phyloP scores from a whole-genome alignment of 2,113 vertebrate genomes.

The Caretta caretta region DNA sequence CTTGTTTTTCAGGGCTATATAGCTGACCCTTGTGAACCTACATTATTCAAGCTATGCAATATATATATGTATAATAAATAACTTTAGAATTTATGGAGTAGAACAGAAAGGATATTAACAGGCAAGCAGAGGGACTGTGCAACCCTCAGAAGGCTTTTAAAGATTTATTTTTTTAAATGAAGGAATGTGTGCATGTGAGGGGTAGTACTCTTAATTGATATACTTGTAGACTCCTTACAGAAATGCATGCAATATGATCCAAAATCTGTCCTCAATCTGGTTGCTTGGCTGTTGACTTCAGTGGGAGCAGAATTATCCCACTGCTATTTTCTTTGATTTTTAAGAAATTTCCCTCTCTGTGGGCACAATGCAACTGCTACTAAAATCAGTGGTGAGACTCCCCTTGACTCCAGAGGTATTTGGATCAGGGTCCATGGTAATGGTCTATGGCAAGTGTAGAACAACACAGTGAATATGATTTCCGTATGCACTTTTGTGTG shows the following conservation, averaged over 20 bases:
- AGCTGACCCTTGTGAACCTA: constrained; percentile 71
- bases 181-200: constrained; percentile 70
- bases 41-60: constrained; percentile 77
- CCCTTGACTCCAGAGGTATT: constrained; percentile 44
- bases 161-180: constrained; percentile 75
- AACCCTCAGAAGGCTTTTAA: constrained; percentile 75
- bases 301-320: constrained; percentile 36
- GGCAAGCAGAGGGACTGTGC: constrained; percentile 74
- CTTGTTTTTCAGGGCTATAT: constrained; percentile 69
- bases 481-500: constrained; percentile 58
- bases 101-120: constrained; percentile 78
- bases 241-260: constrained; percentile 30
- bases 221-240: constrained; percentile 50
- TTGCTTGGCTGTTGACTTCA: constrained; percentile 15
- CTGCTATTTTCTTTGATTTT: not conserved
- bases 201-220: constrained; percentile 61
- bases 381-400: constrained; percentile 63
- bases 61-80: constrained; percentile 78
- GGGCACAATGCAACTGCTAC: constrained; percentile 64
- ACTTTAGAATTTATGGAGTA: constrained; percentile 76
- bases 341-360: constrained; percentile 46
- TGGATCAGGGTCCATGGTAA: constrained; percentile 62
- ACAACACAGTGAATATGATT: constrained; percentile 72
- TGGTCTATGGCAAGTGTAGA: constrained; percentile 63
- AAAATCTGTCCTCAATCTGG: constrained; percentile 62